Evolutionary conservation across 2,888 invertebrate species (phyloP).

Genomic region (Mythimna pallens): DNA sequence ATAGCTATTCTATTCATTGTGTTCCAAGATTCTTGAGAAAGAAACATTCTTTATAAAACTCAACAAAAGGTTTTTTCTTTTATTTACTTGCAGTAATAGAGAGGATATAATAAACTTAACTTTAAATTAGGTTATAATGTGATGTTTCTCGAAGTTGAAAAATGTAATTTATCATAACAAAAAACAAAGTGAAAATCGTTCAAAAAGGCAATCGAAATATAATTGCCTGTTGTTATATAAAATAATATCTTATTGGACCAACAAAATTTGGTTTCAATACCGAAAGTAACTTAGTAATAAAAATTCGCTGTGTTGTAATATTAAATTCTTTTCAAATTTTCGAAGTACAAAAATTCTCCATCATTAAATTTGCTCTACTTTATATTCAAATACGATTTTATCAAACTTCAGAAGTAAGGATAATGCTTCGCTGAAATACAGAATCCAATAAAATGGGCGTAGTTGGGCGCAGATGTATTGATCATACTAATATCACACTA

Average conservation of each 20-base stretch:
- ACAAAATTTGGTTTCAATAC: conserved; percentile 30
- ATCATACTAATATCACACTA: not conserved
- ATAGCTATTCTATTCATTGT: conserved; percentile 46
- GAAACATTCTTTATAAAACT: conserved; percentile 35
- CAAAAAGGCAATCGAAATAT: not conserved
- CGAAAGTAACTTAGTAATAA: conserved; percentile 38
- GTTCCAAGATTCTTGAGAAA: conserved; percentile 31
- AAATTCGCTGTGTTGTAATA: conserved; percentile 44
- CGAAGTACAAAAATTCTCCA: conserved; percentile 40
- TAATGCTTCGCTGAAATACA: conserved; percentile 35
- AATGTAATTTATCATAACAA: not conserved
- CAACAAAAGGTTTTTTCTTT: conserved; percentile 41
- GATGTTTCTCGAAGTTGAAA: not conserved
- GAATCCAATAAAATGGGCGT: conserved; percentile 35
- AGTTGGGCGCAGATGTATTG: conserved; percentile 29
- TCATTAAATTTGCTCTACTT: conserved; percentile 57
- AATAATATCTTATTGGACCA: conserved; percentile 1
- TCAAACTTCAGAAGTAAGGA: conserved; percentile 51
- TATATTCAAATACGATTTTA: conserved; percentile 60
- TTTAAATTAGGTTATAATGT: not conserved
- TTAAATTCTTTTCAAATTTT: conserved; percentile 45
- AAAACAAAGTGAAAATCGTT: not conserved
- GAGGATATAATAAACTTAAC: conserved; percentile 1
- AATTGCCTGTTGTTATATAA: not conserved
- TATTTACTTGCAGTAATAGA: conserved; percentile 11